phyloP scores from a whole-genome alignment of 2,113 vertebrate genomes.

The Cichladusa arquata region DNA sequence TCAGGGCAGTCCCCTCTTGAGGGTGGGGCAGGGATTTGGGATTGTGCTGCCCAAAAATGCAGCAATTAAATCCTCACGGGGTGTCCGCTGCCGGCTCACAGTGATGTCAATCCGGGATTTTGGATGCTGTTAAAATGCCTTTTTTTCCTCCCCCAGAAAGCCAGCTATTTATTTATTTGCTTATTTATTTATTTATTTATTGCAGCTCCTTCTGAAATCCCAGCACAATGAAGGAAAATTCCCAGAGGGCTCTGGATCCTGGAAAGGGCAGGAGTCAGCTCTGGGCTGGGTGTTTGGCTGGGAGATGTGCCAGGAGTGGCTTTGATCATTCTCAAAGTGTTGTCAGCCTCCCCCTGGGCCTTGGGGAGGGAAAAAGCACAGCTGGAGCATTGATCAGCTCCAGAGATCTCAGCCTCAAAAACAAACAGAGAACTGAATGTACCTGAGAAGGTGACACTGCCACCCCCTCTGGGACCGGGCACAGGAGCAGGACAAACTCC shows the following conservation, averaged over 20 bases:
- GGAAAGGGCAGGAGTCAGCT: neutral
- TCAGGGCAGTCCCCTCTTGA: neutral
- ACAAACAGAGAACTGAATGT: rapidly evolving
- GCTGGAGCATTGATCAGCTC: neutral
- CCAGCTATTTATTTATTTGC: neutral
- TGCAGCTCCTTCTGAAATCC: neutral
- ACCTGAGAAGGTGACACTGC: neutral
- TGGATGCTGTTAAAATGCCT: neutral
- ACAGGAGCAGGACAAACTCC: neutral
- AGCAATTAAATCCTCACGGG: neutral
- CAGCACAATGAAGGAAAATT: neutral
- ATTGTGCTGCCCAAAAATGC: neutral
- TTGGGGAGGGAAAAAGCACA: neutral
- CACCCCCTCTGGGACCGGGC: neutral
- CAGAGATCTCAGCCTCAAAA: neutral
- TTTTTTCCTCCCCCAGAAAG: neutral
- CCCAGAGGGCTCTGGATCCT: neutral
- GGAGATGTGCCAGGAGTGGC: neutral
- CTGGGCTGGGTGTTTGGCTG: neutral
- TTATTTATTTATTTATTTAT: neutral
- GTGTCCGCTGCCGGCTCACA: neutral
- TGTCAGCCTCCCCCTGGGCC: neutral
- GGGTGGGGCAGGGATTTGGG: neutral
- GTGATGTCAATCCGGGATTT: neutral
- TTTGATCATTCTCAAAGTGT: neutral